Evolutionary conservation across 1,140 invertebrate species (phyloP).

Genomic region (Diorhabda sublineata): DNA sequence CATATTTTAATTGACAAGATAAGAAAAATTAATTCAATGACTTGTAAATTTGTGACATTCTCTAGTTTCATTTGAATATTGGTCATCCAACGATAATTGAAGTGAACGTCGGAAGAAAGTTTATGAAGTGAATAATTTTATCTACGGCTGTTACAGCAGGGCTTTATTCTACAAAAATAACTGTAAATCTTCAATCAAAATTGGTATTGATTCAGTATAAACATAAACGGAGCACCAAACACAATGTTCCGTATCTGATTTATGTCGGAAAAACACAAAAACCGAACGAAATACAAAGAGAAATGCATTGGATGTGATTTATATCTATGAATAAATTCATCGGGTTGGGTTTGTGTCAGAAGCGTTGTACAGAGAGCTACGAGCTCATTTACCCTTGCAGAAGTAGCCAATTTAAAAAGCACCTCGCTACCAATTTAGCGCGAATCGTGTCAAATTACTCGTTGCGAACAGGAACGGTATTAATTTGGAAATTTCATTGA

Average conservation of each 20-base stretch:
- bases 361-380: constrained; percentile 8
- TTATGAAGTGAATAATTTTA: constrained; percentile 16
- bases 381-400: constrained; percentile 1
- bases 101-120: constrained; percentile 8
- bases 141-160: background rate
- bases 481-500: background rate
- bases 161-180: constrained; percentile 13
- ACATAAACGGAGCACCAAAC: constrained; percentile 17
- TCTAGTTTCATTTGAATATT: too few relatives aligned
- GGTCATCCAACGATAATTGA: background rate
- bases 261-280: constrained; percentile 17
- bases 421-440: constrained; percentile 1
- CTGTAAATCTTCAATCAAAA: constrained; percentile 19
- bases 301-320: constrained; percentile 19
- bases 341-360: constrained; percentile 5
- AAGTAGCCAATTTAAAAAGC: constrained; percentile 2
- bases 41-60: too few relatives aligned
- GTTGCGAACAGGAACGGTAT: background rate
- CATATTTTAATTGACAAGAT: too few relatives aligned
- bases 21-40: too few relatives aligned
- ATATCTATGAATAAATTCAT: constrained; percentile 16
- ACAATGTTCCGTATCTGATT: constrained; percentile 20
- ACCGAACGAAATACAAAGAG: constrained; percentile 15
- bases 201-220: constrained; percentile 17
- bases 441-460: background rate